Base-by-base conservation (phyloP, 2,888 invertebrate genomes). In the Drosophila histrio region DNA sequence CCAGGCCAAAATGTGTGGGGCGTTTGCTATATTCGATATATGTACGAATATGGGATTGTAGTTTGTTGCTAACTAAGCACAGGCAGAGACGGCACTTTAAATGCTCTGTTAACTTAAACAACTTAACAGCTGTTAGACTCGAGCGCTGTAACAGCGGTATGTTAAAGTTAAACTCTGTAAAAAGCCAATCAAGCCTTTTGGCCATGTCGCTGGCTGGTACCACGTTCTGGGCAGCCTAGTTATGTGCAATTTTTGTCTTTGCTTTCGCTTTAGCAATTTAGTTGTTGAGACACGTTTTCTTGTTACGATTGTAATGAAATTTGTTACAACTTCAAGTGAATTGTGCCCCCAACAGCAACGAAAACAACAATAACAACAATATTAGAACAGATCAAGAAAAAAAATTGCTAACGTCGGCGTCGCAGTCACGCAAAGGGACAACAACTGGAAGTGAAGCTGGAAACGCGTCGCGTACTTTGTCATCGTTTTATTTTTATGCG, bases 271-370 rank as follows among this genome's bases (percentile, higher is more conserved):
- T 64, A 60, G 81, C 87, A 88, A 85, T 85, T 85, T 88, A 81
- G 87, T 74, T 68, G 84, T 87, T 80, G 79, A 71, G 79, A 87
- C 85, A 85, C 85, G 85, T 88, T 80, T 84, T 79, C 79, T 74
- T 78, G 78, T 84, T 85, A 84, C 84, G 86, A 88, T 86, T 86
- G 76, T 86, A 88, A 88, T 88, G 87, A 86, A 85, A 86, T 88
- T 85, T 78, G 83, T 68, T 74, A 83, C 77, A 84, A 69, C 87
- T 83, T 79, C 63, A 87, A 82, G 79, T 84, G 85, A 83, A 84
- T 70, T 87, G 82, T 87, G 58, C 59, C 43, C 39, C 56, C 21
- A 39, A 17, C 22, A 39, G 13, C 21, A 17, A 13, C 28, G 39
- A 22, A 9, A 24, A 9, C 39, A 34, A 15, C 38, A 22, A 4